Evolutionary conservation across 2,113 vertebrate species (phyloP).

Genomic region (Macquaria australasica): DNA sequence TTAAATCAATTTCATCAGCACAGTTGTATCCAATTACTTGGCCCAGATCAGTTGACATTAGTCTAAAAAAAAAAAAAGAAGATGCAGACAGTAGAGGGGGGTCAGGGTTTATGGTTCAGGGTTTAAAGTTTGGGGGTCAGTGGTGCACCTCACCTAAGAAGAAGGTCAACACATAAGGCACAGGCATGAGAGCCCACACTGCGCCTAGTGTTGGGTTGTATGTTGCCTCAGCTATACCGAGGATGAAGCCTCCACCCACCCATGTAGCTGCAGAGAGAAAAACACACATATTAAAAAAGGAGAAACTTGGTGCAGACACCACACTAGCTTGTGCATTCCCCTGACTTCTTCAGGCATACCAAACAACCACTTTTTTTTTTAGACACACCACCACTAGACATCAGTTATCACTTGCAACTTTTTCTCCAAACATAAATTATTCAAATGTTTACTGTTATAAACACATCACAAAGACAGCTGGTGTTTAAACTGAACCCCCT

Average conservation of each 20-base stretch:
- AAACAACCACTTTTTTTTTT: neutral
- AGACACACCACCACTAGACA: neutral
- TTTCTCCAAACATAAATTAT: neutral
- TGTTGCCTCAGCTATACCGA: constrained; percentile 88
- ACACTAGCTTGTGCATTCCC: neutral
- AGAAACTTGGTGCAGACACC: neutral
- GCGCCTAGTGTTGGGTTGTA: constrained; percentile 88
- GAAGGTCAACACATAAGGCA: constrained; percentile 88
- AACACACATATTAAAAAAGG: neutral
- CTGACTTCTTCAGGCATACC: neutral
- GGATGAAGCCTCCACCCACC: constrained; percentile 90
- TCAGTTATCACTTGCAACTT: no score
- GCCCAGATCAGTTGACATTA: neutral
- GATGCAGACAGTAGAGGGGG: no score
- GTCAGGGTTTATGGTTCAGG: neutral
- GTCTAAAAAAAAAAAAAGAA: neutral
- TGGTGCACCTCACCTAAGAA: constrained; percentile 83
- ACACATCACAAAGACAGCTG: no score
- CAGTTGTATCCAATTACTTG: constrained; percentile 3
- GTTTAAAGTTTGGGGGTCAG: neutral
- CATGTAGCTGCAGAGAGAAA: constrained; percentile 84
- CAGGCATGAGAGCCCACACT: constrained; percentile 87
- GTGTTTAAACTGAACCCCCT: no score
- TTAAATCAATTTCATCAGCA: neutral
- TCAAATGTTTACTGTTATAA: no score